Percentiles rank a stretch among this genome's conserved stretches.
These are phyloP conservation scores for Pseudococcus jackbeardsleyi DNA, from an alignment of 2,888 invertebrate genomes.

Conservation along the genomic window DNA sequence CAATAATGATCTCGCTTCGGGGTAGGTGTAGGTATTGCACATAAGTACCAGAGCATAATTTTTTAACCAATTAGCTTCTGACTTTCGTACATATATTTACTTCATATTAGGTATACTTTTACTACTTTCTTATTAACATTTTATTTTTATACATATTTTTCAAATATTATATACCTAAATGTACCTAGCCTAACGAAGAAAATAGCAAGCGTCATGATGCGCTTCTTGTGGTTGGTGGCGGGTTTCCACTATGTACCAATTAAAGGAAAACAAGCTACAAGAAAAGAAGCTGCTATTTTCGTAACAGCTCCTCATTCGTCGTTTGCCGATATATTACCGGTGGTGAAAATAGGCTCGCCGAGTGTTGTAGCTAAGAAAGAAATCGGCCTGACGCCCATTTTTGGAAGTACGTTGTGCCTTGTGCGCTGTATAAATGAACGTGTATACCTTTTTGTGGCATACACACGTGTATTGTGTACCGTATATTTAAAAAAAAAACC, in stretches of 20 bases:
- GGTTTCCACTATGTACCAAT: slow-evolving; percentile 86
- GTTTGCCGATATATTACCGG: slow-evolving; percentile 89
- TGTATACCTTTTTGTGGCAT: neutral
- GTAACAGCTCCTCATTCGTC: slow-evolving; percentile 92
- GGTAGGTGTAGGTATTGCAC: neutral
- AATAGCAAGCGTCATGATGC: slow-evolving; percentile 79
- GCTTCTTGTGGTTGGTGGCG: slow-evolving; percentile 82
- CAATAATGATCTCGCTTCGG: slow-evolving; percentile 21
- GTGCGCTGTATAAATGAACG: neutral
- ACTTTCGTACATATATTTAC: neutral
- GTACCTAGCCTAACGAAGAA: slow-evolving; percentile 60
- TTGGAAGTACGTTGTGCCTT: slow-evolving; percentile 81
- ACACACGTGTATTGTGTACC: neutral
- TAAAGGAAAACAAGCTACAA: slow-evolving; percentile 77
- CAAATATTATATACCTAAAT: neutral
- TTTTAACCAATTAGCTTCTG: neutral
- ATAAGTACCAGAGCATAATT: neutral
- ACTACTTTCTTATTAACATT: neutral
- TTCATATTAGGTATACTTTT: neutral
- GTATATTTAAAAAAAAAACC: neutral
- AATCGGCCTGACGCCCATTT: slow-evolving; percentile 84
- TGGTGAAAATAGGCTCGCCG: slow-evolving; percentile 85
- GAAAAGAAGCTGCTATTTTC: slow-evolving; percentile 85
- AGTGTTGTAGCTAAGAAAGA: slow-evolving; percentile 92
- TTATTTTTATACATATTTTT: neutral